These are phyloP conservation scores for Zhuqinia jingwanae DNA, from an alignment of 2,888 invertebrate genomes.

Conservation along the genomic window DNA sequence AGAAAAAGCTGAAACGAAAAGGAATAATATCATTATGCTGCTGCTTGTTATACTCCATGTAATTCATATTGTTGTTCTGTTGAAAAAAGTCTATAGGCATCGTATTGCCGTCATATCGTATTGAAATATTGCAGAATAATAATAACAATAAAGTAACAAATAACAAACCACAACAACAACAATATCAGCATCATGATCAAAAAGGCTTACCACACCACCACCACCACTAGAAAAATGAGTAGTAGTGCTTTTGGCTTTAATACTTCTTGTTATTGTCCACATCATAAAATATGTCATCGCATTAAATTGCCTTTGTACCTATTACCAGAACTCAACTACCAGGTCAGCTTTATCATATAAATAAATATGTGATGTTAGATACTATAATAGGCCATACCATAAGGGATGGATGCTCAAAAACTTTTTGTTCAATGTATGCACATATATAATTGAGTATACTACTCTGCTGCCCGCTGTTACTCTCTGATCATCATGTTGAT, in stretches of 20 bases:
- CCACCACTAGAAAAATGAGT: conserved; percentile 46
- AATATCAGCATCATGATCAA: conserved; percentile 31
- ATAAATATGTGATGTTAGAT: no score
- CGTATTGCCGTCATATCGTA: conserved; percentile 12
- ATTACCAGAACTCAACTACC: not conserved
- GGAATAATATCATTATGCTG: no score
- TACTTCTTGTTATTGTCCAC: conserved; percentile 61
- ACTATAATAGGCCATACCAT: no score
- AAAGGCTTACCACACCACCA: conserved; percentile 1
- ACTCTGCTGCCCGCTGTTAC: not conserved
- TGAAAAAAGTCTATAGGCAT: no score
- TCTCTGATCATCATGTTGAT: not conserved
- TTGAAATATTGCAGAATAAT: conserved; percentile 46
- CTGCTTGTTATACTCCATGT: not conserved
- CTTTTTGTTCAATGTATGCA: not conserved
- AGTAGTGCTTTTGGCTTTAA: not conserved
- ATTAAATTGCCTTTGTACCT: conserved; percentile 56
- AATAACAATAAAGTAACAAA: conserved; percentile 53
- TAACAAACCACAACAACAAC: conserved; percentile 41
- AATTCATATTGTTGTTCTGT: conserved; percentile 21
- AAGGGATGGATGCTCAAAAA: not conserved
- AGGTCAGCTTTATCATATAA: no score
- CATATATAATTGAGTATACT: no score
- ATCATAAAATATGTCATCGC: conserved; percentile 76
- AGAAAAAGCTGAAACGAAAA: no score